Percentiles rank a stretch among this genome's conserved stretches.
Evolutionary conservation across 2,797 vertebrate genomes (phyloP).

Genomic region (Anguilla anguilla): DNA sequence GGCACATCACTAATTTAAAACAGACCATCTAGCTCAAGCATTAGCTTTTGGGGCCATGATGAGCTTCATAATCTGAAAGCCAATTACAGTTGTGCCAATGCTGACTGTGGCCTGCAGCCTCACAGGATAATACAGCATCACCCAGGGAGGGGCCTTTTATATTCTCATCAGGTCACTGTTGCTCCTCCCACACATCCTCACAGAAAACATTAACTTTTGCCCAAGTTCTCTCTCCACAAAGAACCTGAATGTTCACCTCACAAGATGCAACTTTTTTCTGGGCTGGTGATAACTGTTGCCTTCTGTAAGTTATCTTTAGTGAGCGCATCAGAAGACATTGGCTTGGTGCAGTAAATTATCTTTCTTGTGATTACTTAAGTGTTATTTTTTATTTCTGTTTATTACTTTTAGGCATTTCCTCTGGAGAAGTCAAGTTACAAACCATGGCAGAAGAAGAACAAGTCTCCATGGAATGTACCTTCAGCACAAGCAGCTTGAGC

Average conservation of each 20-base stretch:
- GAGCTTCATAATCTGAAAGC: no score
- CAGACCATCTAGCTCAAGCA: no score
- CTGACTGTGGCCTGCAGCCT: no score
- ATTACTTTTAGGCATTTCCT: conserved; percentile 15
- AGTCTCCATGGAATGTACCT: conserved; percentile 19
- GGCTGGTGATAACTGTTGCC: neutral
- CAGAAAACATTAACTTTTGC: neutral
- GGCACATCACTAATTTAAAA: no score
- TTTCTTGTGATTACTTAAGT: neutral
- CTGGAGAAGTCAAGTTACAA: neutral
- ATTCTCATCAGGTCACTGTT: neutral
- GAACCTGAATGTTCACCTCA: neutral
- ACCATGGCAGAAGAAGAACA: neutral
- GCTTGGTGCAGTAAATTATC: neutral
- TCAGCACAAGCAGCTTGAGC: neutral
- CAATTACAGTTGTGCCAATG: no score
- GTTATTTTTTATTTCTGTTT: conserved; percentile 1
- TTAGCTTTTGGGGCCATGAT: no score
- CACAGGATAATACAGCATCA: no score
- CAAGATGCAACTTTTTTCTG: neutral
- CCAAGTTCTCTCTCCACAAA: neutral
- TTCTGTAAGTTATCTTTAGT: conserved; percentile 18
- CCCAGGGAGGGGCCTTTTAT: neutral
- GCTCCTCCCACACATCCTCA: neutral
- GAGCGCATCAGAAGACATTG: neutral